Percentiles rank a stretch among this genome's conserved stretches.
Evolutionary conservation across 2,113 vertebrate genomes (phyloP).

Genomic region (Leuciscus idus): DNA sequence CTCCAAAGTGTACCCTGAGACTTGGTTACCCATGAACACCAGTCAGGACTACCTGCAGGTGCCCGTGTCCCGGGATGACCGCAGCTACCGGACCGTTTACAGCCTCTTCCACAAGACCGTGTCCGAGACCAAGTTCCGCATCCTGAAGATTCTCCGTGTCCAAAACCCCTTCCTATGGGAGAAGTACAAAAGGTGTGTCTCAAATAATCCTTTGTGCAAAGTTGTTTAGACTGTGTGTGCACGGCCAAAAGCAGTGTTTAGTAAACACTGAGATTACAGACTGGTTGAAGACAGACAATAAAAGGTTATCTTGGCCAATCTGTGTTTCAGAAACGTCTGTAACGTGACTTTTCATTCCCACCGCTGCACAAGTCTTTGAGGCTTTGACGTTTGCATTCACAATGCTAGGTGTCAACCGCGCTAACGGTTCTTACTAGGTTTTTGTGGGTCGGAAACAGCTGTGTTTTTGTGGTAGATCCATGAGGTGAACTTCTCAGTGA

Average conservation of each 20-base stretch:
- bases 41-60: constrained; percentile 97
- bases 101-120: constrained; percentile 99
- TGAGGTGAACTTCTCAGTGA: constrained; percentile 36
- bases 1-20: constrained; percentile 92
- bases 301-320: constrained; percentile 10
- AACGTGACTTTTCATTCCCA: neutral
- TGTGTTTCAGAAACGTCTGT: neutral
- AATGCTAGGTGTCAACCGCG: constrained; percentile 35
- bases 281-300: constrained; percentile 12
- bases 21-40: constrained; percentile 92
- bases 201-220: neutral
- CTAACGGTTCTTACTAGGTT: constrained; percentile 35
- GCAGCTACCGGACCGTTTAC: constrained; percentile 96
- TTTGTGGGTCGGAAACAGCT: constrained; percentile 44
- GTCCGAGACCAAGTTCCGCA: constrained; percentile 95
- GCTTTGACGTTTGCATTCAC: constrained; percentile 19
- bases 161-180: constrained; percentile 99
- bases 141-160: constrained; percentile 93
- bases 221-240: constrained; percentile 15
- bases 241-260: neutral
- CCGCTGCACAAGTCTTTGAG: neutral
- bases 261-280: constrained; percentile 8
- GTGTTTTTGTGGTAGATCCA: constrained; percentile 1
- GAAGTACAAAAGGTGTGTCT: constrained; percentile 96
- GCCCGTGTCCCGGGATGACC: constrained; percentile 93